phyloP scores from a whole-genome alignment of 2,113 vertebrate species.

The Diphyllodes magnificus region DNA sequence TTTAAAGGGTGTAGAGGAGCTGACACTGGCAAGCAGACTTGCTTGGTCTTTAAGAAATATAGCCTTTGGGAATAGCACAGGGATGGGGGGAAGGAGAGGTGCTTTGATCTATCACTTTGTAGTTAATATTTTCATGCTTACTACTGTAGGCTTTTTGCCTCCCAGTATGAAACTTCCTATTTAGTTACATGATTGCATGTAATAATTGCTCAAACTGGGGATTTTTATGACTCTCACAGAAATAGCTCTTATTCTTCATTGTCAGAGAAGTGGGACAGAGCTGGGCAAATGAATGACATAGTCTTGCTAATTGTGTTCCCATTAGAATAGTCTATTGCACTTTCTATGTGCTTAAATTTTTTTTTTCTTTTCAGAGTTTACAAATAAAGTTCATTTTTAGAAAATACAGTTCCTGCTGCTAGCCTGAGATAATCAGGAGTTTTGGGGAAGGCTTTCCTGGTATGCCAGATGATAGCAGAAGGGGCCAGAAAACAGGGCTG shows the following conservation, averaged over 20 bases:
- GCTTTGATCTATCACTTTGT: constrained; percentile 40
- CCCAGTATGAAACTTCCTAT: background rate
- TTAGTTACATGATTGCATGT: background rate
- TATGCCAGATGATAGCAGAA: background rate
- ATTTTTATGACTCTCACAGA: background rate
- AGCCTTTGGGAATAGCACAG: background rate
- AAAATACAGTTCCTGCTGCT: background rate
- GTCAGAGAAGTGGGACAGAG: background rate
- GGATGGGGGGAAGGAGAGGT: background rate
- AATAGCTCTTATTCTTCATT: background rate
- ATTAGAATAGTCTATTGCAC: background rate
- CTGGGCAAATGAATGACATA: background rate
- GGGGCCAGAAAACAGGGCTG: background rate
- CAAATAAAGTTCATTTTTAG: background rate
- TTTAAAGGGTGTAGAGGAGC: background rate
- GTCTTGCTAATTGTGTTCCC: background rate
- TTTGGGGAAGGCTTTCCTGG: background rate
- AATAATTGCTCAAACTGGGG: background rate
- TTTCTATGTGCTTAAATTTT: background rate
- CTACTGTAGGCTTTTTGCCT: constrained; percentile 16
- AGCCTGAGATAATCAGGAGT: background rate
- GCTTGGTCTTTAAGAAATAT: background rate
- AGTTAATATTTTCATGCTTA: constrained; percentile 24
- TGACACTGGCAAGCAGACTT: background rate
- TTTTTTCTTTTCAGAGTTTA: background rate